These are phyloP conservation scores for Dryas iulia DNA, from an alignment of 1,140 invertebrate genomes.

Conservation along the genomic window DNA sequence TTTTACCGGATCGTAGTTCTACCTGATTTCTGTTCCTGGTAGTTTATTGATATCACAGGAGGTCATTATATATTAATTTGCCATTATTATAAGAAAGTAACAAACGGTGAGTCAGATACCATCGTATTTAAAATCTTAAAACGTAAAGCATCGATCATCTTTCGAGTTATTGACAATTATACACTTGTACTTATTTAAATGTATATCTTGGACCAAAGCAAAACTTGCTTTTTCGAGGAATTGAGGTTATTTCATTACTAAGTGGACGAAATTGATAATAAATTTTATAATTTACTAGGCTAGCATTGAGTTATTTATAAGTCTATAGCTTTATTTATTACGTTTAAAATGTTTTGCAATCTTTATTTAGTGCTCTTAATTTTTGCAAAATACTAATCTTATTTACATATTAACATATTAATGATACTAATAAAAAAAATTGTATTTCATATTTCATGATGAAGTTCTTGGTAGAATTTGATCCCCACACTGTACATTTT, in stretches of 20 bases:
- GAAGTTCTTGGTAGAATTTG: no score
- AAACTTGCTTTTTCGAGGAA: conserved; percentile 20
- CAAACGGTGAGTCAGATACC: no score
- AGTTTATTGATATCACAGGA: conserved; percentile 57
- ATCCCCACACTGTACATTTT: no score
- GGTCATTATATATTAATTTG: conserved; percentile 46
- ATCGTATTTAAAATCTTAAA: neutral
- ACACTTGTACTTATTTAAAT: neutral
- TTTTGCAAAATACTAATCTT: neutral
- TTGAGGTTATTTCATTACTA: conserved; percentile 27
- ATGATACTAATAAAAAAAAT: neutral
- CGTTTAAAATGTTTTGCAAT: conserved; percentile 17
- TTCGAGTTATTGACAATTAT: no score
- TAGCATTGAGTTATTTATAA: conserved; percentile 23
- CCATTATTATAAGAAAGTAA: conserved; percentile 29
- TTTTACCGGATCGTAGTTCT: conserved; percentile 79
- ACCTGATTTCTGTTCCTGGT: conserved; percentile 80
- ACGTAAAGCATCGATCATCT: neutral
- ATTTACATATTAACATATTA: neutral
- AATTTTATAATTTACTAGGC: conserved; percentile 24
- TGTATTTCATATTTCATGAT: neutral
- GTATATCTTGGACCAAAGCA: conserved; percentile 5
- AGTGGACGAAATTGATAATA: conserved; percentile 17
- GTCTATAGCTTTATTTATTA: neutral
- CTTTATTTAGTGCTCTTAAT: neutral